Evolutionary conservation across 1,140 invertebrate species (phyloP), one percentile per base, ranked within the genome.

Genomic region (Philopotamus ludificatus): DNA sequence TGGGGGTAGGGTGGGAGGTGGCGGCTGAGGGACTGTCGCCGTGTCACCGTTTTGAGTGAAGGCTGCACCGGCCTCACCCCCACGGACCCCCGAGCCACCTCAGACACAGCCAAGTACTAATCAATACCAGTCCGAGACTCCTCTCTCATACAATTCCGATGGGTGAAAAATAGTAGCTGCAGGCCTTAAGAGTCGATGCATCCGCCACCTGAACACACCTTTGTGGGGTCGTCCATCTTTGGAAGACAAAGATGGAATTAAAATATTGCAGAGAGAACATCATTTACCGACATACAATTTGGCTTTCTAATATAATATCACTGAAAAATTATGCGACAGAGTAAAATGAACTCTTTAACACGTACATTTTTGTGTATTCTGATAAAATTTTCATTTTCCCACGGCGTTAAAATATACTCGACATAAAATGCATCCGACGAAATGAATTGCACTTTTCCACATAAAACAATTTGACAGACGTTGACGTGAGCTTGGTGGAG

Each of bases 11-110:
- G 57, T n/a, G 59, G 25, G 45, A 26, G 26, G 28, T n/a, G 26
- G 50, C n/a, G 61, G 26, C 57, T 26, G 21, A 26, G 57, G 45
- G 21, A 34, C 57, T 60, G 57, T 60, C 57, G 57, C 63, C 34
- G 63, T 65, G 67, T 69, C 67, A 69, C 67, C 60, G 63, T 69
- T 69, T 69, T 69, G 67, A 69, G 57, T 69, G 67, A 69, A 69
- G 63, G 34, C 63, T 69, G 57, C 62, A 26, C 49, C 66, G 22
- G 23, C 16, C 23, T 21, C 41, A 23, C 55, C 53, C 34, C 16
- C 18, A 12, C 53, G 21, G 61, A 25, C 10, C 7, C 53, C 60
- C 42, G 15, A 20, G 50, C 61, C 57, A 60, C 57, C 57, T 60
- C 66, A 67, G 66, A 67, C 66, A 55, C 59, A 68, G 57, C 44